These are phyloP conservation scores for Panulirus ornatus DNA, from an alignment of 1,140 invertebrate species.

Conservation along the genomic window DNA sequence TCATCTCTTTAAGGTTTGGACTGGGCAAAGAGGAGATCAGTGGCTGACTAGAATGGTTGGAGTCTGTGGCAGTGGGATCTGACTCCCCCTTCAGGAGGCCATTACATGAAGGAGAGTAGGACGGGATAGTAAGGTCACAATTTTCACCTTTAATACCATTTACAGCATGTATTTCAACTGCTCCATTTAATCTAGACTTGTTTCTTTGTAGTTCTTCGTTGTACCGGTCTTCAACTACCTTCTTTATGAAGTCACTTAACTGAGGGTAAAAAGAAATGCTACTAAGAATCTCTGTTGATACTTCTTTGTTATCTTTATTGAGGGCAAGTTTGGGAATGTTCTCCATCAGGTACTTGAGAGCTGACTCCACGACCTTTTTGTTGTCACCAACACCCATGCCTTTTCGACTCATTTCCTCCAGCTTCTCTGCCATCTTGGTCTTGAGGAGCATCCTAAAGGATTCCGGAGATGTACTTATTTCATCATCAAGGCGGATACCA, in stretches of 20 bases:
- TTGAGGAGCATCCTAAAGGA: slow-evolving; percentile 76
- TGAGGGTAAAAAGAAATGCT: slow-evolving; percentile 70
- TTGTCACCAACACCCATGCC: slow-evolving; percentile 38
- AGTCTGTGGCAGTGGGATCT: slow-evolving; percentile 77
- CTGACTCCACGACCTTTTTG: slow-evolving; percentile 61
- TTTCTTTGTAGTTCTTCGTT: slow-evolving; percentile 73
- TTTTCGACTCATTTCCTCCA: slow-evolving; percentile 68
- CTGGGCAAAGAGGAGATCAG: slow-evolving; percentile 79
- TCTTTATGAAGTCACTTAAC: slow-evolving; percentile 71
- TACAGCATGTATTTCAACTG: slow-evolving; percentile 28
- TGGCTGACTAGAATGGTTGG: slow-evolving; percentile 78
- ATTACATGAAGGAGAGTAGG: slow-evolving; percentile 81
- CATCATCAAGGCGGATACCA: slow-evolving; percentile 76
- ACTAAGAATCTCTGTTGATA: slow-evolving; percentile 59
- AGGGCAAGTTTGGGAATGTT: slow-evolving; percentile 74
- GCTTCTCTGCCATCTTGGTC: slow-evolving; percentile 75
- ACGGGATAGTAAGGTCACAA: slow-evolving; percentile 75
- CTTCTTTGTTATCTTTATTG: slow-evolving; percentile 67
- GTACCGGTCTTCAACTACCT: slow-evolving; percentile 70
- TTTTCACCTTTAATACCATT: slow-evolving; percentile 71
- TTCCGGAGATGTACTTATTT: slow-evolving; percentile 42
- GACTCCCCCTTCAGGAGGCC: slow-evolving; percentile 81
- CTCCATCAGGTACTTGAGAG: slow-evolving; percentile 69
- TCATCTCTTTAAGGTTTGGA: slow-evolving; percentile 85
- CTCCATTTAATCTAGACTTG: slow-evolving; percentile 59